Base-by-base conservation (phyloP, 92 coral and sea anemone species). In the Epizoanthus illoricatus region DNA sequence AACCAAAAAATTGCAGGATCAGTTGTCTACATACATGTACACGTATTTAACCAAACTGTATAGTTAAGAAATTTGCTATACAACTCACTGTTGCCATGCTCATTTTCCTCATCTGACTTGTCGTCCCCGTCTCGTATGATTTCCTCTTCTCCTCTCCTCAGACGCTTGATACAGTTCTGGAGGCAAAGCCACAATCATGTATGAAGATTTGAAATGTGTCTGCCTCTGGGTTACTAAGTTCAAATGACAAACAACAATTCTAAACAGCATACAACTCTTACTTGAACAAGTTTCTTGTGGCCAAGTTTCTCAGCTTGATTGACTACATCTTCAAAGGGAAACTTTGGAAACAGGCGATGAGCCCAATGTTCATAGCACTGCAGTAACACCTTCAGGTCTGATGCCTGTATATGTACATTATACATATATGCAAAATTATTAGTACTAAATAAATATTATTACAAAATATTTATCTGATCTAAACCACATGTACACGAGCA, bases 351-450 rank as follows among this genome's bases (percentile, higher is more conserved):
- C 64, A 97, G 85, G 39, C 99, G 87, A 76, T 97, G 99, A 1
- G 99, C 98, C 99, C 99, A 97, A 81, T 94, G 91, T 69, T 97
- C 99, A 88, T 89, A 97, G 16, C 91, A 89, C 75, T 94, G 97
- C 16, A 97, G 85, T 56, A 97, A 81, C 69, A 90, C 86, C 84
- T 85, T 93, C 45, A 97, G 84, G 84, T 97, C 99, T 8, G 97
- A 91, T 17, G 90, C 98, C 98, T 95, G 84, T 74, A 40, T 13
- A 52, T 52, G 15, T 52, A 52, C 12, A 13, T 9, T 9, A 45
- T 5, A 33, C 18, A 45, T 45, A 45, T 45, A 45, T 28, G 36
- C 0, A 28, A 28, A 28, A 28, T 28, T 28, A 28, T 28, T 28
- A 28, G 36, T 28, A 28, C 36, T 28, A 28, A 28, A 28, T 28